phyloP scores from a whole-genome alignment of 2,888 invertebrate genomes.

The Desoria tigrina region DNA sequence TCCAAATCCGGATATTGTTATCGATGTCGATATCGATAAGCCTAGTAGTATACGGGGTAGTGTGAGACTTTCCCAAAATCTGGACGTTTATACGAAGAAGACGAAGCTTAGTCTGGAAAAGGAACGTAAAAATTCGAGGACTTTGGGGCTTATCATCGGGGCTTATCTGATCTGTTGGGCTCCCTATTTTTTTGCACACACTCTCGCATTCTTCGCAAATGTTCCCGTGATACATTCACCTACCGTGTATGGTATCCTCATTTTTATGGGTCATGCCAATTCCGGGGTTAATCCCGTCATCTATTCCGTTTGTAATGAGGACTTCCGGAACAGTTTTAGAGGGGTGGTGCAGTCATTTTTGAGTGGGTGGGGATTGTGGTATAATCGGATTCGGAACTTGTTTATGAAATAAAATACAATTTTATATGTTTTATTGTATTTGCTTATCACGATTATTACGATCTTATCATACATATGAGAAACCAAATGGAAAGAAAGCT shows the following conservation, averaged over 20 bases:
- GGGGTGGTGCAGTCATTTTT: too few relatives aligned
- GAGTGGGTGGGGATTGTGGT: too few relatives aligned
- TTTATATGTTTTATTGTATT: too few relatives aligned
- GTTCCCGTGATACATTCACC: neutral
- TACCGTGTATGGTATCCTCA: neutral
- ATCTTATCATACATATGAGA: too few relatives aligned
- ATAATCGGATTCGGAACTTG: too few relatives aligned
- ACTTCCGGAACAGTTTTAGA: neutral
- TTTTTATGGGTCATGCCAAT: neutral
- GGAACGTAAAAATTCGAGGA: neutral
- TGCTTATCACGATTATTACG: too few relatives aligned
- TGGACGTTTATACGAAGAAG: too few relatives aligned
- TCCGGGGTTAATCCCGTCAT: neutral
- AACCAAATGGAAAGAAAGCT: too few relatives aligned
- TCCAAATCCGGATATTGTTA: neutral
- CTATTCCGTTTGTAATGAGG: neutral
- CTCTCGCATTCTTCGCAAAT: neutral
- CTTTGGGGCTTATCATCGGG: neutral
- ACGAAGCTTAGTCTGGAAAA: neutral
- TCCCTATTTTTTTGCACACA: neutral
- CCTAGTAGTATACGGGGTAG: too few relatives aligned
- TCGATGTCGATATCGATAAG: too few relatives aligned
- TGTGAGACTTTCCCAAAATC: too few relatives aligned
- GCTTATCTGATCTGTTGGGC: neutral
- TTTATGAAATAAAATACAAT: too few relatives aligned